Percentiles rank a stretch among this genome's conserved stretches.
Evolutionary conservation across 2,113 vertebrate species (phyloP).

Genomic region (Tragelaphus buxtoni): DNA sequence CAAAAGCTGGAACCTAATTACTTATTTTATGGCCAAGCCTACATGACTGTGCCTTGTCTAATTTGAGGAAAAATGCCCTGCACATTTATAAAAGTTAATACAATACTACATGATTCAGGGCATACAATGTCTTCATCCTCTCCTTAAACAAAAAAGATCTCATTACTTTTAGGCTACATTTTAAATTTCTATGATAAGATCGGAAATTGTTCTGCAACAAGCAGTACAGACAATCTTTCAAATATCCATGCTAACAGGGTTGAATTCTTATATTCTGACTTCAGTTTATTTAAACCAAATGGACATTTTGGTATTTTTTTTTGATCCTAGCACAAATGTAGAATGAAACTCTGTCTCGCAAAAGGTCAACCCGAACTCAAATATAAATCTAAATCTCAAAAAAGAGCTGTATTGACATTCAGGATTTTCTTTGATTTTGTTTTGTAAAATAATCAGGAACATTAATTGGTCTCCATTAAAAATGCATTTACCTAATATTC

Average conservation of each 20-base stretch:
- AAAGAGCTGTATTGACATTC: background rate
- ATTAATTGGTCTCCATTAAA: constrained; percentile 11
- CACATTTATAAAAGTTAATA: background rate
- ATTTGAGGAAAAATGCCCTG: background rate
- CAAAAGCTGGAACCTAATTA: background rate
- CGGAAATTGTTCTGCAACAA: background rate
- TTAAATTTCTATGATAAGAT: background rate
- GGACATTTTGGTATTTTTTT: background rate
- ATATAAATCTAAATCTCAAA: background rate
- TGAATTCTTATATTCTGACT: background rate
- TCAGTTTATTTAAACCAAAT: background rate
- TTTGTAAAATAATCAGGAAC: background rate
- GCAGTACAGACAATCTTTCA: background rate
- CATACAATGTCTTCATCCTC: background rate
- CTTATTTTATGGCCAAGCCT: background rate
- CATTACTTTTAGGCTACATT: background rate
- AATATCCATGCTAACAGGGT: background rate
- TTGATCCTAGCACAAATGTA: background rate
- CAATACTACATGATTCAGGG: background rate
- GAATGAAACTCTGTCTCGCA: background rate
- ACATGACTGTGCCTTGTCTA: background rate
- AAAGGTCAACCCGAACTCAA: background rate
- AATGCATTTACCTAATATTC: constrained; percentile 4
- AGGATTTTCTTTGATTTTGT: background rate
- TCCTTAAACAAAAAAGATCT: background rate